These are phyloP conservation scores for Pantherophis vulpinus DNA, from an alignment of 2,797 vertebrate genomes.

Conservation along the genomic window DNA sequence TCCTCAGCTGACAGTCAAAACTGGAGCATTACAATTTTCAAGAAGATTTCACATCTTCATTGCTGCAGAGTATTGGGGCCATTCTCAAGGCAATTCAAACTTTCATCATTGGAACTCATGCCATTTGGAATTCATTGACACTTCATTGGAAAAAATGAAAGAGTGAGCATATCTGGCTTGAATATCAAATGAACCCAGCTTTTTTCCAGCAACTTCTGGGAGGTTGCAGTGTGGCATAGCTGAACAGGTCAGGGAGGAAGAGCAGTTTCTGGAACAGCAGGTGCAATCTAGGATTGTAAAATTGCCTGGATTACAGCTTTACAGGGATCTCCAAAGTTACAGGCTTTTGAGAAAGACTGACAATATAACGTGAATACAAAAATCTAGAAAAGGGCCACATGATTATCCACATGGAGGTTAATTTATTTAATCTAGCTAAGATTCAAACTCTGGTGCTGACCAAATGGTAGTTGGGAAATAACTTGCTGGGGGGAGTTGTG, in stretches of 20 bases:
- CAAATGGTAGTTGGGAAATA: neutral
- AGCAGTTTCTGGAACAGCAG: neutral
- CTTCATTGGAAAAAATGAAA: conserved; percentile 9
- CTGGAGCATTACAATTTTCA: neutral
- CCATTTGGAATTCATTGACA: conserved; percentile 17
- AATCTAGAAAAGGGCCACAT: neutral
- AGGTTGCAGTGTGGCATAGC: neutral
- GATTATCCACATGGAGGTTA: conserved; percentile 11
- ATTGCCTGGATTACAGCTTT: conserved; percentile 1
- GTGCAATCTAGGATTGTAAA: neutral
- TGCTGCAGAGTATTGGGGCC: neutral
- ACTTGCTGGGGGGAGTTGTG: neutral
- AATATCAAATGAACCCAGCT: neutral
- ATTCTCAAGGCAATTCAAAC: neutral
- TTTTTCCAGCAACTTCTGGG: neutral
- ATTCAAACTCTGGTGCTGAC: neutral
- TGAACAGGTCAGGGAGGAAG: neutral
- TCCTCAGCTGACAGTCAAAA: neutral
- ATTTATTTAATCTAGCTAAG: conserved; percentile 15
- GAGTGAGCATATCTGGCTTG: neutral
- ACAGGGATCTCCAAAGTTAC: neutral
- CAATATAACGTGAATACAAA: neutral
- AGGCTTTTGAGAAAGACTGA: neutral
- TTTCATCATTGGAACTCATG: neutral
- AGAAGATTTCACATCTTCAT: neutral